Evolutionary conservation across 2,888 invertebrate species (phyloP), one percentile per base, ranked within the genome.

Genomic region (Drosophila anomelani): DNA sequence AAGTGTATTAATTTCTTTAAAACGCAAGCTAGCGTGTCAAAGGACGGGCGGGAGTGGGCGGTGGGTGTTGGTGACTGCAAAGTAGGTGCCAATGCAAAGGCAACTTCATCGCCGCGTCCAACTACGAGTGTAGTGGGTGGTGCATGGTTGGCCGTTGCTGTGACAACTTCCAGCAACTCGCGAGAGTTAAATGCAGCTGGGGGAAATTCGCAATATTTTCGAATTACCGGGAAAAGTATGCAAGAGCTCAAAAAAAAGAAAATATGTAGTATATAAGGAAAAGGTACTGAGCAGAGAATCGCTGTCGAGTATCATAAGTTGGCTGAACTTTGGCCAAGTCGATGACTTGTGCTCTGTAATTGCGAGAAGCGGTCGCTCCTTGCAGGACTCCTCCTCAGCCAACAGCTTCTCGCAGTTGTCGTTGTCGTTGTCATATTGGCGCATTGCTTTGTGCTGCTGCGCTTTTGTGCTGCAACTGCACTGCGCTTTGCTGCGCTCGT

Each of bases 1-100:
- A 80, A 70, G 66, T 61, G 61, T 68, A 78, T 80, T 79, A 74
- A 77, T 72, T 77, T 68, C 62, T 56, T 20, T 59, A 47, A 60
- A 79, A 71, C 53, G 75, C 57, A 64, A 76, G 61, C 63, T 64
- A 49, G 72, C 72, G 67, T 79, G 72, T 67, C 68, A 74, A 71
- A 46, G 44, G 29, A 32, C 46, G 62, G 60, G 44, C 39, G 53
- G 9, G 17, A 43, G 26, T n/a, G 41, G 49, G 23, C 7, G 43
- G 32, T 44, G 39, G 44, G 26, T 29, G 20, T 2, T 20, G 17
- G 29, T 32, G 17, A 47, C 29, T 39, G 64, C 43, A n/a, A 58
- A 59, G 46, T 39, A 51, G 58, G 66, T 74, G 59, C 56, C 36
- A 44, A 58, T 58, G 46, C 58, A 56, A 36, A 44, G 67, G 67